These are phyloP conservation scores for Notamacropus eugenii DNA, from an alignment of 2,797 vertebrate genomes.

Conservation along the genomic window DNA sequence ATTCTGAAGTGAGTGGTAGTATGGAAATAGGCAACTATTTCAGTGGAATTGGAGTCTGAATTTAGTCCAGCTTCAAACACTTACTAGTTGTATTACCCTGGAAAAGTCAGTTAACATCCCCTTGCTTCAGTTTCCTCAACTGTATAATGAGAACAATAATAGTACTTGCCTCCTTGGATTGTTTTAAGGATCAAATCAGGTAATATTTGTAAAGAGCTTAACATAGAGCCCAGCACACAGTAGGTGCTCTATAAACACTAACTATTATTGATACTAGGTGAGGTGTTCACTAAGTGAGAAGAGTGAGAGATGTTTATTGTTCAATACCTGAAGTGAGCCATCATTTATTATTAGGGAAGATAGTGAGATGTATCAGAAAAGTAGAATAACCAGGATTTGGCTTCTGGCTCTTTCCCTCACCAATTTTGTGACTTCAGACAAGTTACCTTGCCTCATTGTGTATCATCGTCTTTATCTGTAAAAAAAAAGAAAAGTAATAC, in stretches of 20 bases:
- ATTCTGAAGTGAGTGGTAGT: not conserved
- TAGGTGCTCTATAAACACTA: not conserved
- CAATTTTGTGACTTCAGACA: not conserved
- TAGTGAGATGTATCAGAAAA: not conserved
- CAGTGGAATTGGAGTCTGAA: not conserved
- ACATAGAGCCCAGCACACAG: not conserved
- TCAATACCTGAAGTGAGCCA: not conserved
- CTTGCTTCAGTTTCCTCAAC: no score
- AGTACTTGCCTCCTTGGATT: no score
- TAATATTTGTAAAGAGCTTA: no score
- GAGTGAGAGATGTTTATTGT: not conserved
- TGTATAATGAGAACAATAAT: no score
- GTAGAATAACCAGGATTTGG: not conserved
- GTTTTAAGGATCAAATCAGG: no score
- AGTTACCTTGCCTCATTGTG: not conserved
- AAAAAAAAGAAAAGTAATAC: not conserved
- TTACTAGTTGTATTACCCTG: not conserved
- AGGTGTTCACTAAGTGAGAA: not conserved
- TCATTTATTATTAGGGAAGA: not conserved
- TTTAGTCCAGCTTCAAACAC: not conserved
- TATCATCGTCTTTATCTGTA: not conserved
- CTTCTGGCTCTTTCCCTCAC: not conserved
- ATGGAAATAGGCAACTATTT: no score
- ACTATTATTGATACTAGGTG: not conserved
- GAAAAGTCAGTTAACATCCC: no score